Conservation (phyloP, 2,888 invertebrate species). For the Chrysodeixis includens region DNA sequence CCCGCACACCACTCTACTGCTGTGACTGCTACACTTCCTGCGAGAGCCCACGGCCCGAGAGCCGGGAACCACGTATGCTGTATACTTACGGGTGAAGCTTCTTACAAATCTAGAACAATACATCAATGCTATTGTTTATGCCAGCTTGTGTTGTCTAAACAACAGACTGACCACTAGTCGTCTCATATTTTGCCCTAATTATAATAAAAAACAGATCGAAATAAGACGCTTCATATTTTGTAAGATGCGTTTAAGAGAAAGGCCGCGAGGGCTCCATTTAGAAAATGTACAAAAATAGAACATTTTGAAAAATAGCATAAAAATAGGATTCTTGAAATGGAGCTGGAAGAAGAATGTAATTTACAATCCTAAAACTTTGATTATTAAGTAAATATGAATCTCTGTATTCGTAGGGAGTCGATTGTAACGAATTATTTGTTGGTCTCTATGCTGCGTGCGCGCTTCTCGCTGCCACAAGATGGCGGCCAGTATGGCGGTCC, state of each 20-base stretch:
- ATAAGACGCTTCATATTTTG: constrained; percentile 13
- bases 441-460: constrained; percentile 49
- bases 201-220: constrained; percentile 29
- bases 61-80: not conserved
- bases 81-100: not conserved
- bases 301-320: constrained; percentile 39
- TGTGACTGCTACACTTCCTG: not conserved
- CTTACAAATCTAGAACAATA: constrained; percentile 5
- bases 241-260: constrained; percentile 14
- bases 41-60: not conserved
- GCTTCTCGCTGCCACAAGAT: constrained; percentile 36
- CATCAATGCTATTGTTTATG: constrained; percentile 15
- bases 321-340: constrained; percentile 29
- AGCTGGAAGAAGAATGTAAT: constrained; percentile 27
- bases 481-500: constrained; percentile 50
- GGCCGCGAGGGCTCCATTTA: constrained; percentile 13
- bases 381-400: constrained; percentile 46
- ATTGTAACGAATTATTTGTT: constrained; percentile 30
- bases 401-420: constrained; percentile 42
- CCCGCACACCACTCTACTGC: not conserved
- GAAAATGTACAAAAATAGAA: constrained; percentile 39
- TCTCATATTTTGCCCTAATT: constrained; percentile 42
- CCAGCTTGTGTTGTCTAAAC: constrained; percentile 12
- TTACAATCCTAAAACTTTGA: constrained; percentile 33
- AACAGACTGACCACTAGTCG: constrained; percentile 46